These are phyloP conservation scores for Aphaenogaster ashmeadi DNA, from an alignment of 1,140 invertebrate genomes.

Conservation along the genomic window DNA sequence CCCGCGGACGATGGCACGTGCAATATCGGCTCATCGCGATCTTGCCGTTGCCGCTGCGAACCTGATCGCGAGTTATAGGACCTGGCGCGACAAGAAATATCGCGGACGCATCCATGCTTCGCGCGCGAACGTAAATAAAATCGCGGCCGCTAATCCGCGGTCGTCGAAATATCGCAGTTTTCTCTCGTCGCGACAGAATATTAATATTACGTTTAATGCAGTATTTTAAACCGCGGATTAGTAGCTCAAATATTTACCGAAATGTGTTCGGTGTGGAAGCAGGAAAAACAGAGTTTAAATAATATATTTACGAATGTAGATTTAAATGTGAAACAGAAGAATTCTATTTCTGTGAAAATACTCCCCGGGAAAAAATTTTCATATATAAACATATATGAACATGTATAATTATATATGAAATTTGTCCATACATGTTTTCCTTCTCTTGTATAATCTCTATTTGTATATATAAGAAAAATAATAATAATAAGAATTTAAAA, in stretches of 20 bases:
- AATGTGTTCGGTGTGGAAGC: not conserved
- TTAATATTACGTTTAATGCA: not conserved
- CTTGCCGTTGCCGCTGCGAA: not conserved
- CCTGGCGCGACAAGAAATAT: not conserved
- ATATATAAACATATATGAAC: too few species aligned
- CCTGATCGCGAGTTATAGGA: not conserved
- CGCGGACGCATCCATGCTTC: not conserved
- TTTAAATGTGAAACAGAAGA: not conserved
- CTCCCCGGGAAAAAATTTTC: too few species aligned
- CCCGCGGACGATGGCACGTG: not conserved
- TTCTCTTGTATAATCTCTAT: too few species aligned
- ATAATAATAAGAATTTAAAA: too few species aligned
- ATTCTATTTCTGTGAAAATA: not conserved
- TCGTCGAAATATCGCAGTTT: not conserved
- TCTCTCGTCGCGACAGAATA: not conserved
- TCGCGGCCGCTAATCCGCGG: not conserved
- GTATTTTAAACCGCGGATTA: not conserved
- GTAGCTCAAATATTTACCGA: not conserved
- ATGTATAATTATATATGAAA: too few species aligned
- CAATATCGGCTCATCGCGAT: conserved; percentile 23
- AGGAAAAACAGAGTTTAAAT: too few species aligned
- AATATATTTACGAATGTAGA: too few species aligned
- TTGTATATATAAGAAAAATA: too few species aligned
- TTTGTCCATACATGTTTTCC: too few species aligned
- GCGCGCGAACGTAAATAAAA: conserved; percentile 7